These are phyloP conservation scores for Scaptomyza hsui DNA, from an alignment of 1,140 invertebrate genomes.

Conservation along the genomic window DNA sequence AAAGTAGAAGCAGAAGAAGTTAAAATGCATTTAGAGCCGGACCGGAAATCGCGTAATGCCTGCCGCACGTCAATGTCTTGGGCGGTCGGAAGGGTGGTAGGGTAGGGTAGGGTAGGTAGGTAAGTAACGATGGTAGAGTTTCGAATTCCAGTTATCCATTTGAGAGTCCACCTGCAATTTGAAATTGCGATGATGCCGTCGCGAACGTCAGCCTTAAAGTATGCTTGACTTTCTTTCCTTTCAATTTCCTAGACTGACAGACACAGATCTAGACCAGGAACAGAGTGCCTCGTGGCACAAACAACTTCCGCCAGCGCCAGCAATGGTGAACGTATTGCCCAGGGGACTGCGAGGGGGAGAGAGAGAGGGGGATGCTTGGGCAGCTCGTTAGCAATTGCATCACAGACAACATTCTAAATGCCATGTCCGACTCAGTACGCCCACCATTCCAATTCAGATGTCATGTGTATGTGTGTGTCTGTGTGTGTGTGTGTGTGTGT, in stretches of 20 bases:
- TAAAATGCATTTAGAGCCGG: conserved; percentile 53
- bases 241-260: conserved; percentile 69
- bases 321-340: conserved; percentile 11
- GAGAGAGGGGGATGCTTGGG: conserved; percentile 7
- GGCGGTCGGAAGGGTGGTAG: too few species aligned
- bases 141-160: background rate
- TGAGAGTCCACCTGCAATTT: conserved; percentile 33
- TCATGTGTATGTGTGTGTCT: background rate
- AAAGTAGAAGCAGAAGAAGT: conserved; percentile 1
- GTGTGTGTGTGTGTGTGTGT: background rate
- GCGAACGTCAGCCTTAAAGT: conserved; percentile 45
- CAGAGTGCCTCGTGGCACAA: conserved; percentile 52
- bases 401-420: conserved; percentile 20
- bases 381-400: conserved; percentile 63
- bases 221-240: conserved; percentile 64
- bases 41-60: conserved; percentile 58
- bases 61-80: background rate
- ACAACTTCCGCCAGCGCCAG: conserved; percentile 48
- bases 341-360: background rate
- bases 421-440: conserved; percentile 5
- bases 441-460: background rate
- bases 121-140: background rate
- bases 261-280: conserved; percentile 25
- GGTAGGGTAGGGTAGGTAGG: too few species aligned
- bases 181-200: conserved; percentile 9